These are phyloP conservation scores for Hydroisotoma schaefferi DNA, from an alignment of 2,888 invertebrate species.

Conservation along the genomic window DNA sequence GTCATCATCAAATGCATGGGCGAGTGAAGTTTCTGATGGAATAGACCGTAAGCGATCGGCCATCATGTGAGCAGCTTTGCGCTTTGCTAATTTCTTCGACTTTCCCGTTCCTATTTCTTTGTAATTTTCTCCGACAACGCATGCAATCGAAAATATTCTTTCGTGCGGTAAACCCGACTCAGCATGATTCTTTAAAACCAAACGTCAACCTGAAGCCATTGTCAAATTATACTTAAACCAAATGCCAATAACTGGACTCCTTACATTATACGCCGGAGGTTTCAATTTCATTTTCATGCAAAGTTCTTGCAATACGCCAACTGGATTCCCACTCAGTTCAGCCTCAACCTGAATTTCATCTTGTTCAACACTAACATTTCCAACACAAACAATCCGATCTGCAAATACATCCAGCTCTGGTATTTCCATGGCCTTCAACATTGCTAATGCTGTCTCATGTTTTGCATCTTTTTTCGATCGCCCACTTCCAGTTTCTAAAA, in stretches of 20 bases:
- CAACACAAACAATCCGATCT: conserved; percentile 32
- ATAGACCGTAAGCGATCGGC: conserved; percentile 65
- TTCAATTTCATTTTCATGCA: conserved; percentile 96
- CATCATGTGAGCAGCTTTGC: conserved; percentile 88
- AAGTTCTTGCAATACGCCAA: conserved; percentile 87
- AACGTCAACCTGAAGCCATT: too few species aligned
- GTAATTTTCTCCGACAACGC: conserved; percentile 61
- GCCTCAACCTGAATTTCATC: conserved; percentile 25
- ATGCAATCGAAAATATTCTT: conserved; percentile 87
- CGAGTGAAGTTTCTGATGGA: conserved; percentile 64
- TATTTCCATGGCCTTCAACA: conserved; percentile 67
- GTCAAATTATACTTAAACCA: too few species aligned
- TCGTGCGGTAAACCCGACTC: conserved; percentile 91
- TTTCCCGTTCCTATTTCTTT: conserved; percentile 69
- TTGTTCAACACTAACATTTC: conserved; percentile 28
- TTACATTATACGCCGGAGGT: conserved; percentile 88
- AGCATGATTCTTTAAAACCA: conserved; percentile 54
- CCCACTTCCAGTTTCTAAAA: conserved; percentile 78
- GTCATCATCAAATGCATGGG: conserved; percentile 61
- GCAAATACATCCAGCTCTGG: conserved; percentile 32
- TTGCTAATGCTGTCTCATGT: conserved; percentile 88
- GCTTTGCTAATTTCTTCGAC: conserved; percentile 93
- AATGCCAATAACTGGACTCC: neutral
- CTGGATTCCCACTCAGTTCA: conserved; percentile 70
- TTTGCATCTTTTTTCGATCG: conserved; percentile 97